A percentile compares a stretch with the other conserved stretches of the same genome.
phyloP scores from a whole-genome alignment of 2,888 invertebrate genomes.

The Ectobius pallidus region DNA sequence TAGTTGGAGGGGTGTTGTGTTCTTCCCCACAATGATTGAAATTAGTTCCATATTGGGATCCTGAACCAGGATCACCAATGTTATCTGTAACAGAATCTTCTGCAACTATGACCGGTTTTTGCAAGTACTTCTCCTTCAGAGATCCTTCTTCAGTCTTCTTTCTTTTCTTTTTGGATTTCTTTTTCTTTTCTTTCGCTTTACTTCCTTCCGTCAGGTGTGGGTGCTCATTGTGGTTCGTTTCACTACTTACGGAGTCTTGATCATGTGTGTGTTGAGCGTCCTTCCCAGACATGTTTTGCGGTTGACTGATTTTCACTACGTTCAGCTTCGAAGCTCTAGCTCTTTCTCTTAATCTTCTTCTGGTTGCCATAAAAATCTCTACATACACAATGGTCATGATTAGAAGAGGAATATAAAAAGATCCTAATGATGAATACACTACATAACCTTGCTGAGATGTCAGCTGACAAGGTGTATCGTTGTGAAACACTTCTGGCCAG shows the following conservation, averaged over 20 bases:
- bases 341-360: conserved; percentile 80
- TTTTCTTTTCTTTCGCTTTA: conserved; percentile 27
- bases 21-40: neutral
- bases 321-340: conserved; percentile 83
- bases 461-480: conserved; percentile 80
- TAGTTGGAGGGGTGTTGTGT: neutral
- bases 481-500: conserved; percentile 83
- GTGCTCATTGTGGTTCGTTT: conserved; percentile 57
- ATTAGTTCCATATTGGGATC: conserved; percentile 47
- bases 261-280: conserved; percentile 37
- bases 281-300: conserved; percentile 59
- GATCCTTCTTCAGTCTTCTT: neutral
- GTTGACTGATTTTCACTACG: conserved; percentile 52
- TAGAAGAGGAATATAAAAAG: conserved; percentile 91
- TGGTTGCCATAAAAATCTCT: conserved; percentile 93
- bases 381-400: conserved; percentile 97
- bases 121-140: neutral
- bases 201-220: conserved; percentile 18
- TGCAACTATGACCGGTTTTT: conserved; percentile 47
- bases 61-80: conserved; percentile 55
- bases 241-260: conserved; percentile 79
- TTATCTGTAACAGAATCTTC: conserved; percentile 64
- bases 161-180: conserved; percentile 25
- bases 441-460: conserved; percentile 90
- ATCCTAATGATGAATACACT: conserved; percentile 89